Base-by-base conservation (phyloP, 1,140 invertebrate genomes). In the Drosophila biarmipes region DNA sequence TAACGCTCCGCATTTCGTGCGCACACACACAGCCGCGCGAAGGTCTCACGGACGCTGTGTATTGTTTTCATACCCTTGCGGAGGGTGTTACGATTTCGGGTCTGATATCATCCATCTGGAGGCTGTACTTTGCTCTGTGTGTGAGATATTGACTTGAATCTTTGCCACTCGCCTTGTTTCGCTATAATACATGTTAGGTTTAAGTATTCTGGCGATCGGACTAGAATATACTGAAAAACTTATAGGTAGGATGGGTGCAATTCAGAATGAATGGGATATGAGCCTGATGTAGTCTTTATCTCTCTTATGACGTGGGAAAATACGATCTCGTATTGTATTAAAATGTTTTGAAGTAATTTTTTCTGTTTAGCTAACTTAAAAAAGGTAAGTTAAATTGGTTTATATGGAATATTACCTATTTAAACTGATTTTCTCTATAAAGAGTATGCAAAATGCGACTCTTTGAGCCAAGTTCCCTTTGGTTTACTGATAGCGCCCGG, bases 401-500 rank as follows among this genome's bases (percentile, higher is more conserved):
- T 37, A 0, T 5, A 31, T 10, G 8, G 6, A 29, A 29, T 29
- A 7, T 8, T 29, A 29, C 8, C 8, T 2, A 31, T 31, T 31
- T 31, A 31, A 8, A 31, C 10, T 2, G 29, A 31, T 31, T 31
- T 8, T 0, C 29, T 10, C 29, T 8, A 15, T 2, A 43, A 34
- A 51, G 48, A 12, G 48, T 51, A 51, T 51, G 2, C 2, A 6
- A 12, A 51, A 3, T 34, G 19, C 29, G 48, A 11, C 48, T 34
- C 6, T 10, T 0, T 0, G 6, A 15, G 4, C 6, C 4, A 7
- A 55, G 7, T 42, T 55, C 37, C 12, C 11, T 55, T 42, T 21
- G 15, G n/a, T 27, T 43, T 64, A 80, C 74, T 79, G 82, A 87
- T 87, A 89, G 85, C 80, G 62, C 59, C 71, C 19, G 55, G 49